Percentiles rank a stretch among this genome's conserved stretches.
Conservation (phyloP, 2,113 vertebrate genomes). For the Rattus norvegicus region GRCr8 NC_086026.1:19387501-19388000, state of each 20-base stretch:
- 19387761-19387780: background rate
- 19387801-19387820: background rate
- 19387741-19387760: background rate
- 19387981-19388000: background rate
- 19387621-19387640: background rate
- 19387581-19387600: background rate
- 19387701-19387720: background rate
- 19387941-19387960: background rate
- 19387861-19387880: background rate
- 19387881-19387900: background rate
- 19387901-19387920: background rate
- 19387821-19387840: background rate
- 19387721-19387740: background rate
- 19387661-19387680: background rate
- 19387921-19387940: accelerated
- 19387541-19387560: background rate
- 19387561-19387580: background rate
- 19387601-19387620: background rate
- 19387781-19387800: background rate
- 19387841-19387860: background rate
- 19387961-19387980: background rate
- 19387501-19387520: background rate
- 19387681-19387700: background rate
- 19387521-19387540: background rate
- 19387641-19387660: background rate